Evolutionary conservation across 2,888 invertebrate species (phyloP).

Genomic region (Norana najaformis): DNA sequence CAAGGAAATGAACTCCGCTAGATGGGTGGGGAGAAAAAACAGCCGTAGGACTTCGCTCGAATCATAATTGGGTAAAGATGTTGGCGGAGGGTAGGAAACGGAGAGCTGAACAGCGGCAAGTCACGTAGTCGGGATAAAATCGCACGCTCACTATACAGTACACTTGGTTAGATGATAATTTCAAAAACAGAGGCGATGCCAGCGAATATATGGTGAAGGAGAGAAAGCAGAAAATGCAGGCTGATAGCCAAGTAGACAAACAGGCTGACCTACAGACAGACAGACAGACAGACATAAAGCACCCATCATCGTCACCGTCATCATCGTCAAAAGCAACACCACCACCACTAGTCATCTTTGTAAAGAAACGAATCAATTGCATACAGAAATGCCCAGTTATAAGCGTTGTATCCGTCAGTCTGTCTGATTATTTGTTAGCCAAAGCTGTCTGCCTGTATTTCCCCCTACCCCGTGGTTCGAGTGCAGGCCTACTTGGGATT

Average conservation of each 20-base stretch:
- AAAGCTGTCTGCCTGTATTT: no score
- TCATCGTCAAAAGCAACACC: background rate
- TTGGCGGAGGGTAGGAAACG: background rate
- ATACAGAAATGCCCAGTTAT: no score
- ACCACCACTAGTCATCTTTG: background rate
- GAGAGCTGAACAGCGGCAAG: background rate
- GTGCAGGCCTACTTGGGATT: no score
- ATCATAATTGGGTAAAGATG: constrained; percentile 15
- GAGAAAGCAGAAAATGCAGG: background rate
- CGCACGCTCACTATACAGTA: background rate
- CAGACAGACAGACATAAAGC: background rate
- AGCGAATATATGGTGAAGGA: background rate
- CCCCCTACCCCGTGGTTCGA: no score
- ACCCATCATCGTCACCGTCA: background rate
- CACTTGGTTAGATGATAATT: background rate
- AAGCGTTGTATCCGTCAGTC: no score
- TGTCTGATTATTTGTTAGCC: no score
- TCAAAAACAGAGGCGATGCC: background rate
- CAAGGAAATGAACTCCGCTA: background rate
- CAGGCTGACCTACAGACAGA: background rate
- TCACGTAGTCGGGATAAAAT: background rate
- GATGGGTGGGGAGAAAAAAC: background rate
- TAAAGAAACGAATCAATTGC: no score
- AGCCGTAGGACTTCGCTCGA: background rate
- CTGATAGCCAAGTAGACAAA: background rate